Conservation (phyloP, 1,140 invertebrate genomes). For the Leptinotarsa texana region DNA sequence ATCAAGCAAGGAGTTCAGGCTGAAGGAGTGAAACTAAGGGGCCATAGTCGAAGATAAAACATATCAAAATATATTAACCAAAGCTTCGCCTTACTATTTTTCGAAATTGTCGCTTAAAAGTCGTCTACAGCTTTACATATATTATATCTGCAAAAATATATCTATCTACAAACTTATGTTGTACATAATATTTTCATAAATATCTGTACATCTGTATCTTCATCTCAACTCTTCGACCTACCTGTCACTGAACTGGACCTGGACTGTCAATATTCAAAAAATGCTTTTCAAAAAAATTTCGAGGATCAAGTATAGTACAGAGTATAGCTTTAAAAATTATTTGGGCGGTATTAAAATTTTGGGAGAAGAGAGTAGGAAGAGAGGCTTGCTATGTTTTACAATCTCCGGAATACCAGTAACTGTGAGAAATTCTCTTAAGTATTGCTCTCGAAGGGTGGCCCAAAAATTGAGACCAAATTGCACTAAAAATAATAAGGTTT, state of each 20-base stretch:
- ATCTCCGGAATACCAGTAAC: no score
- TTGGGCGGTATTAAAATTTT: no score
- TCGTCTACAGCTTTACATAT: constrained; percentile 9
- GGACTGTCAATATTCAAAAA: background rate
- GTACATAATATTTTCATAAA: constrained; percentile 8
- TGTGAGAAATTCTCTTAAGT: no score
- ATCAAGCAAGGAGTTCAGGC: constrained; percentile 1
- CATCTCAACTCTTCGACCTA: background rate
- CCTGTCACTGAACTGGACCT: no score
- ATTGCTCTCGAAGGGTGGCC: no score
- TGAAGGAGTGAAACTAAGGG: constrained; percentile 12
- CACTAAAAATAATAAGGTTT: background rate
- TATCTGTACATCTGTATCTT: background rate
- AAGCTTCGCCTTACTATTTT: constrained; percentile 18
- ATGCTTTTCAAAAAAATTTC: background rate
- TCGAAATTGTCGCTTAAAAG: constrained; percentile 8
- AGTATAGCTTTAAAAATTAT: no score
- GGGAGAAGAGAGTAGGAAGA: no score
- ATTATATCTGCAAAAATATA: constrained; percentile 20
- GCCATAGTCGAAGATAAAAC: constrained; percentile 15
- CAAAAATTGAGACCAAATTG: no score
- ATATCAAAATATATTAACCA: constrained; percentile 26
- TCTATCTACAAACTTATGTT: constrained; percentile 14
- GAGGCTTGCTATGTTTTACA: no score
- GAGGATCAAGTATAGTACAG: background rate